These are phyloP conservation scores for Gryllus longicercus DNA, from an alignment of 2,888 invertebrate species.

Conservation along the genomic window DNA sequence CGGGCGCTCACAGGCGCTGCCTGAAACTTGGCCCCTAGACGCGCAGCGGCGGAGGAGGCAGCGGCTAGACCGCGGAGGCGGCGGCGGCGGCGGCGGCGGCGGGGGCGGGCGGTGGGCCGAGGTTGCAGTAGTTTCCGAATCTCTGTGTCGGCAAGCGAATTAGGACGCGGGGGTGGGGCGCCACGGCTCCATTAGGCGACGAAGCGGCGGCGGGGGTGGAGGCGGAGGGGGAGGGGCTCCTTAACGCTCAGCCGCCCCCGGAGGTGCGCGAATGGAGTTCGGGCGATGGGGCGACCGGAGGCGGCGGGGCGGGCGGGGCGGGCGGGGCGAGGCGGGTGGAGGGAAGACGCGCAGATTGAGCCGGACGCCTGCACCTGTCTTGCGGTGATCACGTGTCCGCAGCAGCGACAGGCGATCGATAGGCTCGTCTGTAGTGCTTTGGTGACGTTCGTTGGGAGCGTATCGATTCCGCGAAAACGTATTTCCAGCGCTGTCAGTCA, in stretches of 20 bases:
- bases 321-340: too few relatives aligned
- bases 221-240: background rate
- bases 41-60: background rate
- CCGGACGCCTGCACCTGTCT: background rate
- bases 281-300: too few relatives aligned
- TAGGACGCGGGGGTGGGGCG: constrained; percentile 23
- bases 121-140: constrained; percentile 26
- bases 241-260: background rate
- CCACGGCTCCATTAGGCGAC: background rate
- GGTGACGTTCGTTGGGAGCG: too few relatives aligned
- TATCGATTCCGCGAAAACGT: too few relatives aligned
- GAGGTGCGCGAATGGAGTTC: background rate
- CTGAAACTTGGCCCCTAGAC: constrained; percentile 4
- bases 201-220: background rate
- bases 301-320: too few relatives aligned
- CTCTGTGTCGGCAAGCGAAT: constrained; percentile 31
- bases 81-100: background rate
- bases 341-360: too few relatives aligned
- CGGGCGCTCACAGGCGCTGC: background rate
- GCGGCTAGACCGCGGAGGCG: constrained; percentile 4
- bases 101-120: background rate
- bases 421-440: too few relatives aligned
- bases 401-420: too few relatives aligned
- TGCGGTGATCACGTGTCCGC: background rate
- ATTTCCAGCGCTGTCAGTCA: too few relatives aligned